Conservation (phyloP, 2,797 vertebrate species). For the Tokudaia muenninki region DNA sequence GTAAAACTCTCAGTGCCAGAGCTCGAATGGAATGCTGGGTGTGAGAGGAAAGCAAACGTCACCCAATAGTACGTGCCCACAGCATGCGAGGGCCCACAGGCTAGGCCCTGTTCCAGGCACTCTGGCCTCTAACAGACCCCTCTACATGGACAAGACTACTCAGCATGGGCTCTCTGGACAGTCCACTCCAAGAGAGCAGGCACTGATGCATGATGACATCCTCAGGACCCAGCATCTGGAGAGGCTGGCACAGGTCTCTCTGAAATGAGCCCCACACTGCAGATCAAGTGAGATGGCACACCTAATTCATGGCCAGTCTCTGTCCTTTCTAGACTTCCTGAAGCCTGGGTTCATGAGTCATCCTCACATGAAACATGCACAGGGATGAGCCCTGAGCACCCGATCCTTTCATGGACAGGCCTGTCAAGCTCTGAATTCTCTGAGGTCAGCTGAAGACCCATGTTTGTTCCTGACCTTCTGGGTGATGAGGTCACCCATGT, state of each 20-base stretch:
- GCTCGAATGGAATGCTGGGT: constrained; percentile 96
- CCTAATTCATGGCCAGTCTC: not conserved
- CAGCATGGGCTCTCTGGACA: not conserved
- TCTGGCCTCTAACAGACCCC: too few relatives aligned
- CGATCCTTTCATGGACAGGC: not conserved
- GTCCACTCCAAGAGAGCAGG: not conserved
- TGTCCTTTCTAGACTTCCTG: not conserved
- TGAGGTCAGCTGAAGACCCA: constrained; percentile 45
- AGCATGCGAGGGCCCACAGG: not conserved
- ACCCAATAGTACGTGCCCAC: not conserved
- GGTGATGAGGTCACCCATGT: constrained; percentile 66
- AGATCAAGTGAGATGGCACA: not conserved
- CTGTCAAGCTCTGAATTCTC: constrained; percentile 20
- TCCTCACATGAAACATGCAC: not conserved
- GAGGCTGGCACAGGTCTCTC: not conserved
- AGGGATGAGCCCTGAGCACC: not conserved
- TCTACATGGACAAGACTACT: not conserved
- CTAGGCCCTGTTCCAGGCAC: not conserved
- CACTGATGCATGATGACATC: not conserved
- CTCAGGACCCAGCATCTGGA: not conserved
- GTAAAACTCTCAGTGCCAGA: constrained; percentile 95
- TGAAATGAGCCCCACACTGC: not conserved
- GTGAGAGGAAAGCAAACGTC: not conserved
- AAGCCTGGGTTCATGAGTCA: not conserved
- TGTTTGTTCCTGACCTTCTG: constrained; percentile 31